A percentile compares a stretch with the other conserved stretches of the same genome.
phyloP scores from a whole-genome alignment of 1,140 invertebrate species.

The Pseudachorutes palmiensis region DNA sequence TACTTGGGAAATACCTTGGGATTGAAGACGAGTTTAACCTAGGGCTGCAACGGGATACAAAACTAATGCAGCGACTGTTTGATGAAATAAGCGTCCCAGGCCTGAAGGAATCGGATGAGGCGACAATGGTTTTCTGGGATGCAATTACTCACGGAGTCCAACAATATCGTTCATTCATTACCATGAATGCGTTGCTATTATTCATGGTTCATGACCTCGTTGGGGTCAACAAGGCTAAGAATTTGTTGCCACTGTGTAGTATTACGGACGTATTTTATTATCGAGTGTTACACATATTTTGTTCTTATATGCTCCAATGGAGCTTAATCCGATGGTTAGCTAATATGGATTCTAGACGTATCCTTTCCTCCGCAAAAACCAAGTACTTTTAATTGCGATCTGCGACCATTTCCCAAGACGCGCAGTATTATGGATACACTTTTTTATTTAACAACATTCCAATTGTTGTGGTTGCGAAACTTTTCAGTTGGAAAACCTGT shows the following conservation, averaged over 20 bases:
- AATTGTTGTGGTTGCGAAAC: no score
- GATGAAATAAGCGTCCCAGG: background rate
- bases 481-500: no score
- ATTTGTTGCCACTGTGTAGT: background rate
- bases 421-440: background rate
- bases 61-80: background rate
- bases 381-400: background rate
- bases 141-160: background rate
- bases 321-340: background rate
- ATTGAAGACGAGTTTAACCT: slow-evolving; percentile 51
- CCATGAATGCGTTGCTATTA: background rate
- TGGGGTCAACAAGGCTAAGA: background rate
- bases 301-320: background rate
- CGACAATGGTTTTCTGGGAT: background rate
- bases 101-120: slow-evolving; percentile 1
- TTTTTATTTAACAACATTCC: no score
- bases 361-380: background rate
- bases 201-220: background rate
- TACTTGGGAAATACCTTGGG: slow-evolving; percentile 46
- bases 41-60: slow-evolving; percentile 42
- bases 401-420: background rate
- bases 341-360: background rate
- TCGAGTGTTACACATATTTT: background rate
- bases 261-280: background rate
- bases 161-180: background rate